These are phyloP conservation scores for Aricia artaxerxes DNA, from an alignment of 2,888 invertebrate genomes.

Conservation along the genomic window DNA sequence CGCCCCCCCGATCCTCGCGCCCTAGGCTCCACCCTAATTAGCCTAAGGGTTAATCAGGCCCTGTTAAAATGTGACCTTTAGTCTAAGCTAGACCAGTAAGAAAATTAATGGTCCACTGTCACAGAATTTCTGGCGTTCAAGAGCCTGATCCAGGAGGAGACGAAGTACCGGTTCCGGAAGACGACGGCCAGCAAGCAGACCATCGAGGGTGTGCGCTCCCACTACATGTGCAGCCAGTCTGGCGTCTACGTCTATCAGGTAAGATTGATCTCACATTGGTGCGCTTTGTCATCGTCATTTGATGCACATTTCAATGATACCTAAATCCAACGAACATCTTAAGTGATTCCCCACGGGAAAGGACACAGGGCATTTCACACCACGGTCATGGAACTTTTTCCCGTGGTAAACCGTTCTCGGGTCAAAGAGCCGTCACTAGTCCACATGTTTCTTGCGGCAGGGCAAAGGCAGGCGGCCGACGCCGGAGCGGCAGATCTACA, in stretches of 20 bases:
- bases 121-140: conserved; percentile 73
- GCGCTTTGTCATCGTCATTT: too few relatives aligned
- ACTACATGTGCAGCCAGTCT: conserved; percentile 74
- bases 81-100: not conserved
- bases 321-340: too few relatives aligned
- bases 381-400: too few relatives aligned
- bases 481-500: conserved; percentile 72
- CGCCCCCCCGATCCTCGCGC: too few relatives aligned
- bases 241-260: conserved; percentile 74
- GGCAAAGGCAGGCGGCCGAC: conserved; percentile 73
- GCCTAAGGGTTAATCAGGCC: too few relatives aligned
- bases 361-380: too few relatives aligned
- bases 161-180: conserved; percentile 68
- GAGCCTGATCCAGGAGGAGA: conserved; percentile 69
- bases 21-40: too few relatives aligned
- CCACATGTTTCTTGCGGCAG: conserved; percentile 43
- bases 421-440: not conserved
- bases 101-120: not conserved
- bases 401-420: not conserved
- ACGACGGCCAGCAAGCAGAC: conserved; percentile 75
- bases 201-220: conserved; percentile 69
- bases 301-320: too few relatives aligned
- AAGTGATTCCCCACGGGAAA: too few relatives aligned
- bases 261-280: too few relatives aligned
- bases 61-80: not conserved